Conservation (phyloP, 1,140 invertebrate species). For the Maconellicoccus hirsutus region DNA sequence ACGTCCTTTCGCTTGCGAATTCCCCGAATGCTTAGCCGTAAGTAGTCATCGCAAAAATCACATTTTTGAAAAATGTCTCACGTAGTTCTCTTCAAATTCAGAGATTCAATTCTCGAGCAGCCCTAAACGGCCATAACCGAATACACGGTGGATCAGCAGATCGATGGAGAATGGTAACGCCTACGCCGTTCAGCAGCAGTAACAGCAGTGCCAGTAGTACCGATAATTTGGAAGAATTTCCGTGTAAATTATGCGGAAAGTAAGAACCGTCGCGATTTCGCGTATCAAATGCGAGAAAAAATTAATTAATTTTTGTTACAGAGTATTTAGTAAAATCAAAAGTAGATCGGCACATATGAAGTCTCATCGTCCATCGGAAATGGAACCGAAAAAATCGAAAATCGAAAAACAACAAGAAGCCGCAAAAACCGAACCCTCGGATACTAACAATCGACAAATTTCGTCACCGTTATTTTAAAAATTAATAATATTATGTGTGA, state of each 20-base stretch:
- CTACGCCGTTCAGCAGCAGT: constrained; percentile 38
- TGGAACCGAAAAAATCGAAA: constrained; percentile 41
- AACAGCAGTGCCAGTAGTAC: constrained; percentile 3
- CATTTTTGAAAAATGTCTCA: constrained; percentile 19
- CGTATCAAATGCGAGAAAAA: not conserved
- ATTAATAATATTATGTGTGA: not conserved
- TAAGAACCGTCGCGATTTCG: constrained; percentile 48
- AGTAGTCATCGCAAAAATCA: constrained; percentile 34
- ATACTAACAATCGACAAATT: not conserved
- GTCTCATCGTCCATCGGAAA: constrained; percentile 73
- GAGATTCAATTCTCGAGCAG: constrained; percentile 69
- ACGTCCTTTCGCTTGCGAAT: constrained; percentile 48
- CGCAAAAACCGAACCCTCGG: not conserved
- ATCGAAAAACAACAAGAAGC: constrained; percentile 26
- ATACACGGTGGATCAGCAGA: constrained; percentile 43
- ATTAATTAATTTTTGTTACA: constrained; percentile 38
- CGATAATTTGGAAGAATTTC: constrained; percentile 46
- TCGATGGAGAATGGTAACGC: constrained; percentile 42
- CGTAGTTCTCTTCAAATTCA: constrained; percentile 18
- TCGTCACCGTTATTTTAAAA: not conserved
- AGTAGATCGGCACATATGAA: constrained; percentile 98
- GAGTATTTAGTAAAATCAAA: constrained; percentile 94
- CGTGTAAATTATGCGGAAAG: constrained; percentile 96
- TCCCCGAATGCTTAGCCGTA: constrained; percentile 53
- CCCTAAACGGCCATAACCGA: constrained; percentile 60